These are phyloP conservation scores for Spilosoma lubricipeda DNA, from an alignment of 2,888 invertebrate genomes.

Conservation along the genomic window DNA sequence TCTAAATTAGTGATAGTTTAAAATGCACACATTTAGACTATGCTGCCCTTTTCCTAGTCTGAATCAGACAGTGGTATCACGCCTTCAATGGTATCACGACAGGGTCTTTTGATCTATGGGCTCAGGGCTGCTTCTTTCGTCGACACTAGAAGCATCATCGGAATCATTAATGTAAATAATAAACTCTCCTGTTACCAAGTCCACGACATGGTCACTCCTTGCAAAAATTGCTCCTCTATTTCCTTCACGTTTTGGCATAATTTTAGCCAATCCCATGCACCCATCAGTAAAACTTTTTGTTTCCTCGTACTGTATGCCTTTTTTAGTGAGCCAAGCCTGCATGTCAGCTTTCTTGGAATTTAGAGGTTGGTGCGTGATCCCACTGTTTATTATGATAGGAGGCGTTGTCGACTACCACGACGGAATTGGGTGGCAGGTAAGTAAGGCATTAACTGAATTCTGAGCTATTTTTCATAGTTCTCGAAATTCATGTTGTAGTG, in stretches of 20 bases:
- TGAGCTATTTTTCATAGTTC: background rate
- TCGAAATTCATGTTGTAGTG: background rate
- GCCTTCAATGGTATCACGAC: no score
- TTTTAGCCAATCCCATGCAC: background rate
- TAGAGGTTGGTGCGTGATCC: background rate
- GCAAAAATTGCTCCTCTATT: background rate
- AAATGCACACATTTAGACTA: no score
- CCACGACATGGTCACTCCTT: background rate
- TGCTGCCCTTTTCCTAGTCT: no score
- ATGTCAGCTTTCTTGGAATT: background rate
- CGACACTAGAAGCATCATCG: no score
- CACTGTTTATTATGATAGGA: background rate
- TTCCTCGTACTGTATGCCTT: background rate
- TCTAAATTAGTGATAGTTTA: no score
- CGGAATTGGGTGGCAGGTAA: no score
- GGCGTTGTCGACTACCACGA: no score
- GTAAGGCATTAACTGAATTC: no score
- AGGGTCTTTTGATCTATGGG: no score
- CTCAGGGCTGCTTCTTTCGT: no score
- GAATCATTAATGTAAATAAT: background rate
- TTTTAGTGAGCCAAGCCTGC: background rate
- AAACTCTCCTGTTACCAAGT: background rate
- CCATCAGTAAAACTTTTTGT: background rate
- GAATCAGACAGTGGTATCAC: no score
- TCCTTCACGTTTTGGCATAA: background rate